phyloP scores from a whole-genome alignment of 2,888 invertebrate genomes.

The Vanessa cardui region DNA sequence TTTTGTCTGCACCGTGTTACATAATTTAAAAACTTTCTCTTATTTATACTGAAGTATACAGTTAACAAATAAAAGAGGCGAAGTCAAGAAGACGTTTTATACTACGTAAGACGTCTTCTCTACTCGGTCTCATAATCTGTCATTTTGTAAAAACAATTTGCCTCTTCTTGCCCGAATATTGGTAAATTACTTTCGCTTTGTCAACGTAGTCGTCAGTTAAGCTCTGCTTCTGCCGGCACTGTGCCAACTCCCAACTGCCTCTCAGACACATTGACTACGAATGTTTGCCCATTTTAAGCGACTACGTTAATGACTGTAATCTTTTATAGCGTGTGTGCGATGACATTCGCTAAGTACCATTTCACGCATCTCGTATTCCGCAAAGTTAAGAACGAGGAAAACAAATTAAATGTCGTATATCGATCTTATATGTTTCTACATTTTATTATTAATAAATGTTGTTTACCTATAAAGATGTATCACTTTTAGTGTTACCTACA shows the following conservation, averaged over 20 bases:
- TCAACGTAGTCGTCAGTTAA: conserved; percentile 7
- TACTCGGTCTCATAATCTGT: background rate
- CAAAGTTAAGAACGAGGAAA: too few relatives aligned
- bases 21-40: too few relatives aligned
- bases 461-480: too few relatives aligned
- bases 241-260: conserved; percentile 3
- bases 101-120: background rate
- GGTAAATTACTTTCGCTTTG: conserved; percentile 11
- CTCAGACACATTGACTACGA: conserved; percentile 3
- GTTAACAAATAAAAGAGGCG: background rate
- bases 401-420: too few relatives aligned
- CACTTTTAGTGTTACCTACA: too few relatives aligned
- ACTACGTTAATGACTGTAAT: background rate
- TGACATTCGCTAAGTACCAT: too few relatives aligned
- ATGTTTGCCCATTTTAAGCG: background rate
- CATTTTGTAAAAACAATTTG: background rate
- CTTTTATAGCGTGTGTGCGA: too few relatives aligned
- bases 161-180: background rate
- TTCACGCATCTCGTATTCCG: too few relatives aligned
- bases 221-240: background rate
- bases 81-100: background rate
- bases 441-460: too few relatives aligned
- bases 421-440: too few relatives aligned
- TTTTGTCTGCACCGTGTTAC: too few relatives aligned
- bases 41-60: too few relatives aligned